These are phyloP conservation scores for Merops nubicus DNA, from an alignment of 2,113 vertebrate genomes.

Conservation along the genomic window DNA sequence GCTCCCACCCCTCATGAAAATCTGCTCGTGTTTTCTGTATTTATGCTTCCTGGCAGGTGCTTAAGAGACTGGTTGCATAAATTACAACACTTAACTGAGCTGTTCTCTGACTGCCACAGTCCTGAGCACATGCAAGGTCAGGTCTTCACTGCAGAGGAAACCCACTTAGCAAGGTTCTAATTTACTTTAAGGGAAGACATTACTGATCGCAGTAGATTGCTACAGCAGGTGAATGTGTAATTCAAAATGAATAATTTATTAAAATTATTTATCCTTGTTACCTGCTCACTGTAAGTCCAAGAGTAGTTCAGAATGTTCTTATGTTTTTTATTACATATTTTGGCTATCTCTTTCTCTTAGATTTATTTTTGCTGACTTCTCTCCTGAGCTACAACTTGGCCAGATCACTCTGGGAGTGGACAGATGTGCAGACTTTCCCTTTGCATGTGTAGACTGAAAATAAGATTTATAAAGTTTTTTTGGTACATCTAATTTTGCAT, in stretches of 20 bases:
- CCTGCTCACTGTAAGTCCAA: background rate
- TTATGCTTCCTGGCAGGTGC: background rate
- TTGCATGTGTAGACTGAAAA: background rate
- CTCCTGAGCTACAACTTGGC: background rate
- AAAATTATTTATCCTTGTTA: background rate
- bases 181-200: conserved; percentile 1
- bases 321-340: background rate
- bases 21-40: background rate
- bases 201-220: conserved; percentile 31
- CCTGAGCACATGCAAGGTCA: conserved; percentile 4
- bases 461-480: background rate
- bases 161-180: background rate
- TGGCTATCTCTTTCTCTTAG: background rate
- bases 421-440: background rate
- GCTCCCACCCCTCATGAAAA: background rate
- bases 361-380: background rate
- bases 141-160: background rate
- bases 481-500: background rate
- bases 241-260: conserved; percentile 20
- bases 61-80: background rate
- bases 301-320: background rate
- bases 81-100: background rate
- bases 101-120: background rate
- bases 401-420: background rate
- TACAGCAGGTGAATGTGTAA: background rate